phyloP scores from a whole-genome alignment of 2,797 vertebrate species.

The Pseudochirops corinnae region DNA sequence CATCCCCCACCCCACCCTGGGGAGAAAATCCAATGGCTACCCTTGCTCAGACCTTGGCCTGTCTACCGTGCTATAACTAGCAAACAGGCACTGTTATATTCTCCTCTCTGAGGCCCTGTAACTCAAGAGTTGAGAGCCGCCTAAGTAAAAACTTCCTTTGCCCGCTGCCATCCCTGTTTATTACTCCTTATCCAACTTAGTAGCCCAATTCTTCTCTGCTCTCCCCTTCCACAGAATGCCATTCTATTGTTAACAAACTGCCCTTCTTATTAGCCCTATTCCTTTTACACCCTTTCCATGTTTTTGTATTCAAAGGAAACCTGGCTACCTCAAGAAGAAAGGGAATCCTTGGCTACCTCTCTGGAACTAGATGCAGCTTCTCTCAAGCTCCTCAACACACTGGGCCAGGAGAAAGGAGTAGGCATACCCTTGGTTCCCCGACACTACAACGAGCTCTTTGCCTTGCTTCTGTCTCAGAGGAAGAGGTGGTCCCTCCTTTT shows the following conservation, averaged over 20 bases:
- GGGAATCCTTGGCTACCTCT: neutral
- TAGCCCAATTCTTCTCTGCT: neutral
- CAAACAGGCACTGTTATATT: neutral
- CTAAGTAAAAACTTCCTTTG: neutral
- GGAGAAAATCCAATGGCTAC: neutral
- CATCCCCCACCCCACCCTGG: neutral
- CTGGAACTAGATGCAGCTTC: neutral
- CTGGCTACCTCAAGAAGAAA: neutral
- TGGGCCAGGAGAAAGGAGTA: neutral
- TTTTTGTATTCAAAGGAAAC: neutral
- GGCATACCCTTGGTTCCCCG: neutral
- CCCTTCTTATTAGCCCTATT: neutral
- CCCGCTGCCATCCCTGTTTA: neutral
- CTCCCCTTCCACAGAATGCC: neutral
- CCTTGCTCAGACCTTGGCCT: neutral
- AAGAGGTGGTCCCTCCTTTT: neutral
- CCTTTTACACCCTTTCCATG: neutral
- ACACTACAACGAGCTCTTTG: neutral
- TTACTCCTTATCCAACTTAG: neutral
- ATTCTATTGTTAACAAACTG: neutral
- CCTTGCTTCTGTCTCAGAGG: neutral
- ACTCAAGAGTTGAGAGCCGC: neutral
- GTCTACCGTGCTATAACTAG: neutral
- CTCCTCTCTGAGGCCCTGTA: neutral
- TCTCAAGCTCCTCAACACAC: neutral